Evolutionary conservation across 2,888 invertebrate genomes (phyloP), one percentile per base, ranked within the genome.

Genomic region (Drosophila mimetica): DNA sequence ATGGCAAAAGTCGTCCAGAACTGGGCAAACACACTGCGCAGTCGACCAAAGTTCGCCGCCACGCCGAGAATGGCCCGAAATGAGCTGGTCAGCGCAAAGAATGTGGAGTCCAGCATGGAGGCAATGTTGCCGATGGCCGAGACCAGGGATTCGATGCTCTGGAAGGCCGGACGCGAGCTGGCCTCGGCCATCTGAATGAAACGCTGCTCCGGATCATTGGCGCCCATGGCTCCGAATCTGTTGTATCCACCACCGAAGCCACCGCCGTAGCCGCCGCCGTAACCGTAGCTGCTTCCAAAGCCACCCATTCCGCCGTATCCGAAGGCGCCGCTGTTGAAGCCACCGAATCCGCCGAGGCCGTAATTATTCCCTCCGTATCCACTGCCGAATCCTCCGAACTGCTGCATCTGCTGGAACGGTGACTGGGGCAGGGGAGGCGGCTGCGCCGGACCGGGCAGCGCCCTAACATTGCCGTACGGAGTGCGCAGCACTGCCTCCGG

Each of bases 31-130:
- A 98, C 95, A 4, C 95, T 94, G 70, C 96, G 94, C 64, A 99
- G 92, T 47, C 96, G 93, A 4, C 97, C 96, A 90, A 99, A 96
- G 92, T 99, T 98, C 77, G 99, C 98, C 7, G 98, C 98, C 1
- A 99, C 98, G 65, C 98, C 97, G 52, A 99, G 93, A 74, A 99
- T 97, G 53, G 99, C 99, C 84, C 97, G 94, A 90, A 99, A 99
- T 0, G 99, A 98, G 91, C 96, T 98, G 18, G 98, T 97, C 88
- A 99, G 94, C 3, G 99, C 98, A 90, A 97, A 96, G 91, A 98
- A 98, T 44, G 99, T 98, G 20, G 98, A 98, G 89, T 99, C 99
- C 59, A 99, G 92, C 97, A 99, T 98, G 94, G 98, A 97, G 2
- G 98, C 97, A 2, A 99, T 95, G 53, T 99, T 98, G 16, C 96